phyloP scores from a whole-genome alignment of 2,113 vertebrate genomes.

The Albula glossodonta region DNA sequence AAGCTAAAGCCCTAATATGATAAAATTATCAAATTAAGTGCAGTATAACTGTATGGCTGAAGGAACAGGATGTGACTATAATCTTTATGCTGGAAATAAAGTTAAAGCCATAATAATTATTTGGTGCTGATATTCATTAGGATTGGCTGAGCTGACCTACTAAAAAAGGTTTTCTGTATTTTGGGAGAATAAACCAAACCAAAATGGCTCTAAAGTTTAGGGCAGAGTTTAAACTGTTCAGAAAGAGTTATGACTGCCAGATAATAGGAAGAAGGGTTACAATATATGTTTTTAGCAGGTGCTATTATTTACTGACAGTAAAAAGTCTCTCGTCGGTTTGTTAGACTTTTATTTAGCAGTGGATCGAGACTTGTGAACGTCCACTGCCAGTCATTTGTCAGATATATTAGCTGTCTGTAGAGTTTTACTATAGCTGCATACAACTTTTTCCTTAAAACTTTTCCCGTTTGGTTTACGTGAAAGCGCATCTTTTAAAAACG shows the following conservation, averaged over 20 bases:
- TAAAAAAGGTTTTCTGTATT: neutral
- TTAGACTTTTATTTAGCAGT: conserved; percentile 15
- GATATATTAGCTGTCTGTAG: conserved; percentile 3
- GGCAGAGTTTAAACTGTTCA: neutral
- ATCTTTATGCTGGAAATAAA: too few relatives aligned
- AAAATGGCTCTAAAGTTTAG: neutral
- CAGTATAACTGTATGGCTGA: neutral
- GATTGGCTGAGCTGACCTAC: neutral
- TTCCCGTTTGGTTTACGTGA: neutral
- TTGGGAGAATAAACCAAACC: neutral
- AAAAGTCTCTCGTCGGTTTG: conserved; percentile 19
- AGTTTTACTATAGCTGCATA: conserved; percentile 4
- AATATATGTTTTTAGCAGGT: conserved; percentile 11
- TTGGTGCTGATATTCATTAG: neutral
- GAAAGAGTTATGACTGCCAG: neutral
- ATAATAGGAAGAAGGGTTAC: conserved; percentile 8
- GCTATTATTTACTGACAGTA: conserved; percentile 22
- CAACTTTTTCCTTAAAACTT: neutral
- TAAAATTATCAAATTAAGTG: too few relatives aligned
- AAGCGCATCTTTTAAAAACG: neutral
- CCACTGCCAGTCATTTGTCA: conserved; percentile 8
- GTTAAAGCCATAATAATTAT: neutral
- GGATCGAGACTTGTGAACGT: conserved; percentile 1
- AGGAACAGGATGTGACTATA: too few relatives aligned
- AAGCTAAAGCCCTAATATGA: neutral